phyloP scores from a whole-genome alignment of 1,140 invertebrate genomes.

The Aphelenchoides besseyi region DNA sequence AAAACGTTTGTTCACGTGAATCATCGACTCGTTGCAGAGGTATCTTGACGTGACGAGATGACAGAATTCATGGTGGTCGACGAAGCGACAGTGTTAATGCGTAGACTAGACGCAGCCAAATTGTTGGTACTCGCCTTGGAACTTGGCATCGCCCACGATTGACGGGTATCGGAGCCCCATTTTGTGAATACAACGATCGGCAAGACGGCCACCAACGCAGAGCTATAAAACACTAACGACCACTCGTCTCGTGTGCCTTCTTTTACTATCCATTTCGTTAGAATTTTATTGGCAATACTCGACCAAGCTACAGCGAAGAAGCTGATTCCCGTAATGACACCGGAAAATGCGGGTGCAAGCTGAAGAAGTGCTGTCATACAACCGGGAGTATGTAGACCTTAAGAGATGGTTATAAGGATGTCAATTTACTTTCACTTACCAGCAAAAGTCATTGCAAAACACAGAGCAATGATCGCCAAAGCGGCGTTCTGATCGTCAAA shows the following conservation, averaged over 20 bases:
- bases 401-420: slow-evolving; percentile 27
- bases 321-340: slow-evolving; percentile 58
- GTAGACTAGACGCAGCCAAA: neutral
- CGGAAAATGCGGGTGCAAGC: slow-evolving; percentile 58
- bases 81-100: too few relatives aligned
- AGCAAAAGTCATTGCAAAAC: slow-evolving; percentile 59
- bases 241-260: slow-evolving; percentile 37
- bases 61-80: too few relatives aligned
- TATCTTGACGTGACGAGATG: too few relatives aligned
- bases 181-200: slow-evolving; percentile 43
- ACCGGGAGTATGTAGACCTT: slow-evolving; percentile 60
- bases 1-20: too few relatives aligned
- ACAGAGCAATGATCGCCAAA: slow-evolving; percentile 48
- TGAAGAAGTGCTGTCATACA: slow-evolving; percentile 60
- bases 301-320: slow-evolving; percentile 57
- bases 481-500: slow-evolving; percentile 31
- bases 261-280: slow-evolving; percentile 36
- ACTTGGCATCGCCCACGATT: slow-evolving; percentile 47
- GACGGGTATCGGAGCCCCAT: slow-evolving; percentile 50
- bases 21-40: too few relatives aligned
- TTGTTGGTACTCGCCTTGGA: neutral
- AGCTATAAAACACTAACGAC: neutral
- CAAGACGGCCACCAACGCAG: slow-evolving; percentile 30
- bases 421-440: slow-evolving; percentile 36
- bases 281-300: slow-evolving; percentile 51